Evolutionary conservation across 2,888 invertebrate genomes (phyloP), one percentile per base, ranked within the genome.

Genomic region (Tetragnatha montana): DNA sequence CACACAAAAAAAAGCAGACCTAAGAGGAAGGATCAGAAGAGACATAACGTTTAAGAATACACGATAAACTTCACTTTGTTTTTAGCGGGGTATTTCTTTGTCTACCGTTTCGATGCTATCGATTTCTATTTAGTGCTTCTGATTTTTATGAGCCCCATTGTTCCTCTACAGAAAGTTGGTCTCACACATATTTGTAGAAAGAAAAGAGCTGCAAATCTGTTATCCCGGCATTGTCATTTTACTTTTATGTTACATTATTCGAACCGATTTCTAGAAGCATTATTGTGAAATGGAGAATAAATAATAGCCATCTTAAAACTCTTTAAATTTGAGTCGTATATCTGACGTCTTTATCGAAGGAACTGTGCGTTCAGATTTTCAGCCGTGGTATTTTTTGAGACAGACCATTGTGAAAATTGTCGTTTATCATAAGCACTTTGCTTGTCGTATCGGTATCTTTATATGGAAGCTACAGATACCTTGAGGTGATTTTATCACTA

Each of bases 381-480:
- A n/a, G 71, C 60, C 60, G 60, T 60, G 60, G 68, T 51, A 78
- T 70, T 78, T n/a, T 76, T 84, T 85, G 71, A 49, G 78, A 71
- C 50, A 69, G 22, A 47, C 78, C 50, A 85, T 79, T 85, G 85
- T 84, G 84, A 75, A 84, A 84, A 84, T 21, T 76, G 69, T 84
- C 84, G 84, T 84, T 84, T 84, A 84, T 84, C 75, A 84, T 76
- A 84, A 81, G 69, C 47, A 14, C 81, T 19, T 81, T 60, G 51
- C 76, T 50, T 51, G 51, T 17, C 60, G 14, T 14, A 60, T 60
- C 60, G 60, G 17, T 60, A 17, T 60, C 35, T 35, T 35, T 35
- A n/a, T 35, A 35, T 35, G 35, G 35, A 35, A 35, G 35, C 35
- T 35, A 35, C 35, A 2, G 35, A 35, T 35, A 35, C 35, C 35